Conservation (phyloP, 2,888 invertebrate species). For the Lithophane ornitopus region DNA sequence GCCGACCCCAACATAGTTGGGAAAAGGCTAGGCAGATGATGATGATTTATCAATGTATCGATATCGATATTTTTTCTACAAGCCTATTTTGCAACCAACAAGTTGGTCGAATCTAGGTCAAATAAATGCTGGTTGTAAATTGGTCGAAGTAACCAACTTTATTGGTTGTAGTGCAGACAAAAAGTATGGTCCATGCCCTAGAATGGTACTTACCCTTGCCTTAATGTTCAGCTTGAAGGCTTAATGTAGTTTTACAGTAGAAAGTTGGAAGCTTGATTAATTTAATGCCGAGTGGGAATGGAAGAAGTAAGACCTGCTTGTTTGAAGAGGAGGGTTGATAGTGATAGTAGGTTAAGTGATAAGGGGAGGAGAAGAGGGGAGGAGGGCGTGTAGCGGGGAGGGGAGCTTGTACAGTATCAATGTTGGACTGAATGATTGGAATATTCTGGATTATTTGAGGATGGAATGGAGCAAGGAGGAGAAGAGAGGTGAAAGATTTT, state of each 20-base stretch:
- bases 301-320: not conserved
- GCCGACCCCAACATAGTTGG: too few relatives aligned
- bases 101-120: conserved; percentile 52
- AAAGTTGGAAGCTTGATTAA: conserved; percentile 39
- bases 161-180: conserved; percentile 45
- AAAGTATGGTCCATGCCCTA: conserved; percentile 14
- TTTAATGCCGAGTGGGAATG: conserved; percentile 9
- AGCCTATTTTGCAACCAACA: conserved; percentile 24
- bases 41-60: too few relatives aligned
- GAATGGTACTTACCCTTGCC: conserved; percentile 13
- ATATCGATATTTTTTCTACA: too few relatives aligned
- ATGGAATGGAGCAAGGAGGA: not conserved
- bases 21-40: too few relatives aligned
- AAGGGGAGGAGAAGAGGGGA: not conserved
- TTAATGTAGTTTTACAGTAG: conserved; percentile 30
- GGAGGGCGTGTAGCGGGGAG: not conserved
- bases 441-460: not conserved
- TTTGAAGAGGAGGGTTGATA: conserved; percentile 7
- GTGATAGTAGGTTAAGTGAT: conserved; percentile 7
- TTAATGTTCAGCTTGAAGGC: conserved; percentile 42
- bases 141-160: conserved; percentile 51
- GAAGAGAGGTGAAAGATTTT: too few relatives aligned
- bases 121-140: conserved; percentile 49
- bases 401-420: not conserved
- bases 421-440: not conserved